phyloP scores from a whole-genome alignment of 2,113 vertebrate genomes.

The Callochromis pleurospilus region DNA sequence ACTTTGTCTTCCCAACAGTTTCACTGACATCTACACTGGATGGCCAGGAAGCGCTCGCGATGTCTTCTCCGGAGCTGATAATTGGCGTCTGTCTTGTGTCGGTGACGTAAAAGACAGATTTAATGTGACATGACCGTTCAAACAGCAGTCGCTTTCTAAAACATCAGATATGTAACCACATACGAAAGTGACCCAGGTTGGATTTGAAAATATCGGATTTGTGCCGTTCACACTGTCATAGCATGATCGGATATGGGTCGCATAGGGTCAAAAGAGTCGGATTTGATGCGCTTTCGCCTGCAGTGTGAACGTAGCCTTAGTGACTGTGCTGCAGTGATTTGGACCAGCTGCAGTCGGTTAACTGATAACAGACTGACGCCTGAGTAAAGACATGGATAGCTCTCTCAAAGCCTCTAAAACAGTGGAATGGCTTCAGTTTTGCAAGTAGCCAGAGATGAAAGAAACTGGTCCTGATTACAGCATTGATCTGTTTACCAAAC shows the following conservation, averaged over 20 bases:
- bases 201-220: not conserved
- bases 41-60: accelerated
- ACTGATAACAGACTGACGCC: not conserved
- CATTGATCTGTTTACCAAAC: not conserved
- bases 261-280: accelerated
- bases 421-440: not conserved
- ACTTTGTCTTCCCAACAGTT: accelerated
- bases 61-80: accelerated
- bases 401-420: not conserved
- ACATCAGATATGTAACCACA: accelerated
- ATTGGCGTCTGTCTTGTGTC: accelerated
- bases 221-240: accelerated
- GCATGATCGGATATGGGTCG: accelerated
- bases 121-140: accelerated
- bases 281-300: accelerated
- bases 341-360: not conserved
- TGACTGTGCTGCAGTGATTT: not conserved
- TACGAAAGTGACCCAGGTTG: accelerated
- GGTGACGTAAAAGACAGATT: accelerated
- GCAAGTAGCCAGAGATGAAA: not conserved
- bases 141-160: accelerated
- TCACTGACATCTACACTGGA: not conserved
- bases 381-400: accelerated
- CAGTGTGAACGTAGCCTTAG: not conserved
- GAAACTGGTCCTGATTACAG: not conserved